Conservation (phyloP, 1,140 invertebrate species). For the Aphaenogaster floridana region DNA sequence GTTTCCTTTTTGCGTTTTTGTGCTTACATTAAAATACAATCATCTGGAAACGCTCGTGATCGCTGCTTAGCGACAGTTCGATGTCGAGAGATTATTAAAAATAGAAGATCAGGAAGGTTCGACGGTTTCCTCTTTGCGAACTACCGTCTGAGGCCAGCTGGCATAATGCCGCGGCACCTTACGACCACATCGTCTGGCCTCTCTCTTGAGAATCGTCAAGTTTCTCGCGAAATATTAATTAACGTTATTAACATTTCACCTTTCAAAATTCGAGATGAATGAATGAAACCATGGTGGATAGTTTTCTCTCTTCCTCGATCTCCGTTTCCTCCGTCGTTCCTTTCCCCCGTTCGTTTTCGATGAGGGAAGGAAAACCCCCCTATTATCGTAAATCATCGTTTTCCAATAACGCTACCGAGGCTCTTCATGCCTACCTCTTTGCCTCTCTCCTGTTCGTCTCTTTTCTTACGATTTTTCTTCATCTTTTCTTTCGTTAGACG, state of each 20-base stretch:
- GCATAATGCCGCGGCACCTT: slow-evolving; percentile 81
- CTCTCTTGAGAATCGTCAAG: slow-evolving; percentile 80
- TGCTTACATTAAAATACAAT: background rate
- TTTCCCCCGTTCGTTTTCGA: slow-evolving; percentile 51
- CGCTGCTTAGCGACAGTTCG: background rate
- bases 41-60: background rate
- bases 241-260: slow-evolving; percentile 86
- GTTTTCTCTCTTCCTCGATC: slow-evolving; percentile 64
- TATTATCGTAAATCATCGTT: slow-evolving; percentile 88
- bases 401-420: slow-evolving; percentile 87
- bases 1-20: background rate
- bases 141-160: slow-evolving; percentile 80
- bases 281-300: slow-evolving; percentile 11
- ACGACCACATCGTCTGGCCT: slow-evolving; percentile 55
- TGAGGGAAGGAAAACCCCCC: slow-evolving; percentile 78
- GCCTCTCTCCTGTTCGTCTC: background rate
- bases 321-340: slow-evolving; percentile 39
- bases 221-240: slow-evolving; percentile 87
- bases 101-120: slow-evolving; percentile 24
- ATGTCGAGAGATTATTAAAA: slow-evolving; percentile 55
- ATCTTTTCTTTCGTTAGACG: slow-evolving; percentile 51
- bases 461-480: slow-evolving; percentile 43
- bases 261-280: slow-evolving; percentile 75
- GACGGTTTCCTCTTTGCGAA: slow-evolving; percentile 62
- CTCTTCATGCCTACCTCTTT: slow-evolving; percentile 77